Percentiles rank a stretch among this genome's conserved stretches.
Conservation (phyloP, 2,797 vertebrate species). For the Hypotaenidia philippensis region DNA sequence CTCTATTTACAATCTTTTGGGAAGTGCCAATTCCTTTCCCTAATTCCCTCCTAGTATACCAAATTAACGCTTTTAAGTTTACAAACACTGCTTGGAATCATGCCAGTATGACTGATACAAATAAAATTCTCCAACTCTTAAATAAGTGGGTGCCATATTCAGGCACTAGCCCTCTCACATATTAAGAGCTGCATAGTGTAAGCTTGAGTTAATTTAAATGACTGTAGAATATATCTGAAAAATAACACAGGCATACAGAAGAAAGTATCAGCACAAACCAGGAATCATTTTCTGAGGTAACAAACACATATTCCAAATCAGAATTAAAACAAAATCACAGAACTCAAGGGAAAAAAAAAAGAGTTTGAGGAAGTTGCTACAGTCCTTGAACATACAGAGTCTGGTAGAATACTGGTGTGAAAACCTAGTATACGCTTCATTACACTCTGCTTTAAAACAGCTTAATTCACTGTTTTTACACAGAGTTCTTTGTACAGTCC, state of each 20-base stretch:
- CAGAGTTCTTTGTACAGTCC: neutral
- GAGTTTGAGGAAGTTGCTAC: neutral
- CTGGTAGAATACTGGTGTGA: neutral
- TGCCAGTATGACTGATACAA: neutral
- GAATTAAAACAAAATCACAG: neutral
- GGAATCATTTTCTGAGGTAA: neutral
- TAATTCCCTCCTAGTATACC: neutral
- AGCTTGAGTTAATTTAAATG: neutral
- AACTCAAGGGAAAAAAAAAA: neutral
- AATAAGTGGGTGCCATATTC: neutral
- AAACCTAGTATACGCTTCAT: neutral
- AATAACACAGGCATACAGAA: neutral
- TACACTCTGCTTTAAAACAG: neutral
- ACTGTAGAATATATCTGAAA: neutral
- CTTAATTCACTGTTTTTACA: neutral
- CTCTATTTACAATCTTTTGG: neutral
- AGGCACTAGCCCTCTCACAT: neutral
- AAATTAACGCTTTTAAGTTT: neutral
- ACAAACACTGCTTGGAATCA: neutral
- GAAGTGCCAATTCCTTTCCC: neutral
- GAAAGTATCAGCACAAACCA: constrained; percentile 1
- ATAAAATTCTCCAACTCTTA: neutral
- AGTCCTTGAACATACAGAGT: neutral
- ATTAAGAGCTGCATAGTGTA: neutral
- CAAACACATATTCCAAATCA: neutral